Evolutionary conservation across 2,888 invertebrate species (phyloP).

Genomic region (Orthonevra nobilis): DNA sequence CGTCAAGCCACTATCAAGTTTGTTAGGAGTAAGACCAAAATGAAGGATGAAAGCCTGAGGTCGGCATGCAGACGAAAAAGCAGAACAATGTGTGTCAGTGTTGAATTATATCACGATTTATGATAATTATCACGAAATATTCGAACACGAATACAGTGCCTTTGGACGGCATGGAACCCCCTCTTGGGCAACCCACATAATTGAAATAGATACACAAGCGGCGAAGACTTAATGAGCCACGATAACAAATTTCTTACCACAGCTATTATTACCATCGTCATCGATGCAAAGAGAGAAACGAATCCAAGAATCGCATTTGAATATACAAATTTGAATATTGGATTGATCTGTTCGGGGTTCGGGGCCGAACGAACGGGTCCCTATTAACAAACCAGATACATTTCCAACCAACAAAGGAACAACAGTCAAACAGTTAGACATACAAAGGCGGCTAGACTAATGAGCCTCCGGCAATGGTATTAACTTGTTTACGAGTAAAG

Average conservation of each 20-base stretch:
- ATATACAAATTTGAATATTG: conserved; percentile 43
- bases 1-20: no score
- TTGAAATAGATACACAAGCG: not conserved
- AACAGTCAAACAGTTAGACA: not conserved
- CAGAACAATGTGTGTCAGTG: conserved; percentile 49
- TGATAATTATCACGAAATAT: conserved; percentile 63
- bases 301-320: conserved; percentile 40
- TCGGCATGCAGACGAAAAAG: conserved; percentile 5
- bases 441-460: not conserved
- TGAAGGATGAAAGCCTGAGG: conserved; percentile 1
- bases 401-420: no score
- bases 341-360: conserved; percentile 45
- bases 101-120: conserved; percentile 59
- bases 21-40: no score
- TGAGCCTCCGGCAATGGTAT: conserved; percentile 1
- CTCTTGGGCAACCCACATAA: not conserved
- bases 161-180: not conserved
- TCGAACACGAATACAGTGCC: conserved; percentile 26
- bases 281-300: conserved; percentile 26
- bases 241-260: conserved; percentile 48
- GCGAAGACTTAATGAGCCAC: conserved; percentile 49
- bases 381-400: no score
- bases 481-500: conserved; percentile 1
- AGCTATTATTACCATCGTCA: conserved; percentile 30
- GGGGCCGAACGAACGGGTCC: no score